Base-by-base conservation (phyloP, 2,113 vertebrate species). In the Leptobrachium leishanense region DNA sequence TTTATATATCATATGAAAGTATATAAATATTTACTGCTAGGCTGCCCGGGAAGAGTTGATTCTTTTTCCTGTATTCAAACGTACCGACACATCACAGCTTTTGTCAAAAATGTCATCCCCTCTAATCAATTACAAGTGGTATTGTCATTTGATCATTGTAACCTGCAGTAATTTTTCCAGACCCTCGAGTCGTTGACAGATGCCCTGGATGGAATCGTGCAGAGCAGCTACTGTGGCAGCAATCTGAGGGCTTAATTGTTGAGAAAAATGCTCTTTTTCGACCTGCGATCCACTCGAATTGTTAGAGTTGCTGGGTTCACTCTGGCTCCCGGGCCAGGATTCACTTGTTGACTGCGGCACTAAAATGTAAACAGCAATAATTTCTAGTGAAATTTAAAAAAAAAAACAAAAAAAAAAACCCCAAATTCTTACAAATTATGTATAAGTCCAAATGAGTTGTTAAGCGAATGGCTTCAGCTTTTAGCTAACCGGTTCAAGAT, bases 121-220 rank as follows among this genome's bases (percentile, higher is more conserved):
- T 42, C 4, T 68, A 6, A 68, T 9, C 3, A 3, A 12, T 41
- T 44, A 10, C 15, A 31, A 1, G 20, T 64, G 59, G 2, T 12
- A 40, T 12, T 15, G 43, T 15, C 44, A 82, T 86, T 72, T 54
- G 20, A 31, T 41, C 7, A 62, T 10, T 8, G 50, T 43, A 85
- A 97, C 97, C 87, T 96, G 92, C 39, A 84, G 43, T 0, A 86
- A 83, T 3, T 43, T 81, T 86, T 99, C 96, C 86, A 99, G 92
- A 76, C 77, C 83, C 63, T 90, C 89, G 75, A 99, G 90, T 5
- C 96, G 85, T 55, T 92, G 88, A 91, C 92, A 92, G 59, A 95
- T 92, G 0, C 87, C 92, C 82, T 43, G 90, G 93, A 98, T 95
- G 87, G 95, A 92, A 9, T 94, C 91, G 79, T 95, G 90, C 84